phyloP scores from a whole-genome alignment of 2,113 vertebrate species.

The Solea senegalensis region DNA sequence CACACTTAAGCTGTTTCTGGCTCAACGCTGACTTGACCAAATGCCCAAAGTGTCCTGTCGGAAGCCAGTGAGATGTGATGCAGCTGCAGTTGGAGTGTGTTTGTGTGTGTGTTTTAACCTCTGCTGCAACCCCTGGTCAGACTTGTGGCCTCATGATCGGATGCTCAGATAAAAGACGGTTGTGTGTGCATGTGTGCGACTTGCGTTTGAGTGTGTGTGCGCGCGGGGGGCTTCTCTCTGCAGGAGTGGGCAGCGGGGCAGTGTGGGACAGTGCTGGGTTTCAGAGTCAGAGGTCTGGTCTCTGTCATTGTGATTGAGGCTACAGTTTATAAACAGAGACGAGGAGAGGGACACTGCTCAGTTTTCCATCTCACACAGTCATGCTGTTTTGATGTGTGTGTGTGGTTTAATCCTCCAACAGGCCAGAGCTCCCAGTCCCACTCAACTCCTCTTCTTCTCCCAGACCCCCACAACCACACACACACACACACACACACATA shows the following conservation, averaged over 20 bases:
- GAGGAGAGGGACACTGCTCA: slow-evolving; percentile 34
- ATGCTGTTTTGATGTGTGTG: slow-evolving; percentile 19
- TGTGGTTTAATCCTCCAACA: slow-evolving; percentile 36
- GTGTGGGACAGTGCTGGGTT: slow-evolving; percentile 34
- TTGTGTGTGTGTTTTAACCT: slow-evolving; percentile 47
- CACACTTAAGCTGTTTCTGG: slow-evolving; percentile 35
- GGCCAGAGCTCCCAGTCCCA: slow-evolving; percentile 32
- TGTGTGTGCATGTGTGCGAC: slow-evolving; percentile 7
- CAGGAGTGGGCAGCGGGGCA: slow-evolving; percentile 21
- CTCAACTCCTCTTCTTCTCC: slow-evolving; percentile 2
- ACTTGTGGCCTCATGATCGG: slow-evolving; percentile 41
- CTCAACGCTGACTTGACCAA: slow-evolving; percentile 62
- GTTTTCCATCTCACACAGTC: slow-evolving; percentile 54
- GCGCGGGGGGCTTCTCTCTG: not conserved
- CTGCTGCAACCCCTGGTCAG: slow-evolving; percentile 23
- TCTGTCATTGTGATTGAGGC: slow-evolving; percentile 67
- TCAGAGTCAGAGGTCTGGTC: slow-evolving; percentile 66
- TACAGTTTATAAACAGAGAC: slow-evolving; percentile 69
- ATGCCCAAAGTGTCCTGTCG: slow-evolving; percentile 81
- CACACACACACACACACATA: too few species aligned
- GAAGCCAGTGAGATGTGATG: slow-evolving; percentile 83
- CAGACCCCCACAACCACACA: not conserved
- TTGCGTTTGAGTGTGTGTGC: slow-evolving; percentile 22
- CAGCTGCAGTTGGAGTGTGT: slow-evolving; percentile 80
- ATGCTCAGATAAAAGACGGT: slow-evolving; percentile 37